A percentile compares a stretch with the other conserved stretches of the same genome.
Conservation (phyloP, 64 coral and sea anemone species). For the Astreopora myriophthalma region DNA sequence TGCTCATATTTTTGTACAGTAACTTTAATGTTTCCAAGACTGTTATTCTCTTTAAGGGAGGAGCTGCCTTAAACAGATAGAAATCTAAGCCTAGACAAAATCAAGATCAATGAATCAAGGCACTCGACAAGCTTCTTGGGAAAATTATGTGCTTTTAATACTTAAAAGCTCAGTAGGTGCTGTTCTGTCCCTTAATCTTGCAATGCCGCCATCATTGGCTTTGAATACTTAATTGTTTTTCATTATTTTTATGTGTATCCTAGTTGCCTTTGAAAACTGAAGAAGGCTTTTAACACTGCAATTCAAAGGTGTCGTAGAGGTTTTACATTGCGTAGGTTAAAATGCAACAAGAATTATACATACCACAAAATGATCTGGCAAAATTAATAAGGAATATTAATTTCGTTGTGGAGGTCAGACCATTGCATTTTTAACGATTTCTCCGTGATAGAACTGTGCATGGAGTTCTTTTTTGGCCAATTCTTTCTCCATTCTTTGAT, state of each 20-base stretch:
- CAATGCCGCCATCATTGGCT: neutral
- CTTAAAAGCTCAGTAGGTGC: neutral
- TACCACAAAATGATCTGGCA: too few species aligned
- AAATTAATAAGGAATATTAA: too few species aligned
- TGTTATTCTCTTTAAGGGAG: neutral
- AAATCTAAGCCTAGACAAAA: neutral
- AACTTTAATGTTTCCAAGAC: conserved; percentile 31
- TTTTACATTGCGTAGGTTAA: too few species aligned
- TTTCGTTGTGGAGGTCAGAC: too few species aligned
- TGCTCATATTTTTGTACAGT: conserved; percentile 61
- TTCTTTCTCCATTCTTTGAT: neutral
- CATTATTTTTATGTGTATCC: too few species aligned
- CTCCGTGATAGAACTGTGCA: too few species aligned
- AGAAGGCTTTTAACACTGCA: too few species aligned
- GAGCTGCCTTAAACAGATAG: neutral
- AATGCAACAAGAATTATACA: too few species aligned
- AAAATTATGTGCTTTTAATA: neutral
- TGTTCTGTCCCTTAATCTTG: neutral
- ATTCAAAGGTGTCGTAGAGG: too few species aligned
- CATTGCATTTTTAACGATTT: too few species aligned
- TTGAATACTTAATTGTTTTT: neutral
- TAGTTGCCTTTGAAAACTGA: too few species aligned
- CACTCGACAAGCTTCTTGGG: conserved; percentile 10
- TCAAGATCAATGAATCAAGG: neutral
- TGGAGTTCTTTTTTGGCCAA: too few species aligned